These are phyloP conservation scores for Xiphophorus couchianus DNA, from an alignment of 2,113 vertebrate species.

Conservation along the genomic window DNA sequence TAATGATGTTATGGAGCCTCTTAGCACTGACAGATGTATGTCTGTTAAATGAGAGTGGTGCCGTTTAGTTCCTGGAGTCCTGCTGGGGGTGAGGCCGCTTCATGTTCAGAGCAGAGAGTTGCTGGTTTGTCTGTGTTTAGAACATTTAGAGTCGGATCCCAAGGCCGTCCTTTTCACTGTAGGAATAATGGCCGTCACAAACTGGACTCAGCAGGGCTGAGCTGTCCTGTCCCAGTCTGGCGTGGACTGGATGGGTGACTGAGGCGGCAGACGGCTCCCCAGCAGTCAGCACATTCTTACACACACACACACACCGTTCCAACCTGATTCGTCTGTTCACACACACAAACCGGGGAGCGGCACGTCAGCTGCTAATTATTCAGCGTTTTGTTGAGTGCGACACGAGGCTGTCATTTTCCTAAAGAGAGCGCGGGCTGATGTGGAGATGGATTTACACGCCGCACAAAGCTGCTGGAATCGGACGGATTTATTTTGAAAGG, in stretches of 20 bases:
- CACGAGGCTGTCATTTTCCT: background rate
- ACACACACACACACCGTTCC: conserved; percentile 15
- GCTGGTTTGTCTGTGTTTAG: conserved; percentile 15
- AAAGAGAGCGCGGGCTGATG: background rate
- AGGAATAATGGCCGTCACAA: conserved; percentile 10
- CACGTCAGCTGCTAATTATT: conserved; percentile 24
- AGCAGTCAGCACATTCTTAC: conserved; percentile 51
- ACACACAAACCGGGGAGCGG: conserved; percentile 35
- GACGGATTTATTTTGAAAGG: background rate
- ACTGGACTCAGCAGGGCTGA: conserved; percentile 20
- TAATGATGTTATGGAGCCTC: conserved; percentile 45
- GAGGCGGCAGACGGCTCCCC: conserved; percentile 42
- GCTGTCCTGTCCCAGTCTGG: conserved; percentile 7
- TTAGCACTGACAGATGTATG: conserved; percentile 41
- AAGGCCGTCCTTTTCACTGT: conserved; percentile 3
- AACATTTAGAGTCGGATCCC: background rate
- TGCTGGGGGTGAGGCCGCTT: background rate
- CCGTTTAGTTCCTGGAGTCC: conserved; percentile 1
- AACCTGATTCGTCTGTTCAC: conserved; percentile 44
- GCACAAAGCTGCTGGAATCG: background rate
- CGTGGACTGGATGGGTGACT: conserved; percentile 5
- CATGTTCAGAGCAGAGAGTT: background rate
- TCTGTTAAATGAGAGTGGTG: conserved; percentile 28
- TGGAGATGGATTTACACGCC: background rate
- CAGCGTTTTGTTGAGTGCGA: conserved; percentile 17